phyloP scores from a whole-genome alignment of 2,888 invertebrate species.

The Hybos culiciformis region DNA sequence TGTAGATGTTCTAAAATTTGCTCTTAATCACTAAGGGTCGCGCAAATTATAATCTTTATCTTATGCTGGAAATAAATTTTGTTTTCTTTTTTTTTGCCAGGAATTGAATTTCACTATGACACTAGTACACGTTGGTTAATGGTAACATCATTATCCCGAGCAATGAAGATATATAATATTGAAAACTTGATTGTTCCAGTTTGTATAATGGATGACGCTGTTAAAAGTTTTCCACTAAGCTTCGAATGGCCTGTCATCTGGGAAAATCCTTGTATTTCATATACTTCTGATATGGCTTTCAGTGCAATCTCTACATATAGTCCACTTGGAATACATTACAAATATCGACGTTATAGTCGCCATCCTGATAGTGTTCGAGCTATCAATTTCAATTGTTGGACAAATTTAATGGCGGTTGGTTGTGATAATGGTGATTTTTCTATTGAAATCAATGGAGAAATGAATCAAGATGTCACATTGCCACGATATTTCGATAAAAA shows the following conservation, averaged over 20 bases:
- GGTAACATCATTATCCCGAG: conserved; percentile 17
- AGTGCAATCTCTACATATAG: conserved; percentile 16
- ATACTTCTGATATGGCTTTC: conserved; percentile 8
- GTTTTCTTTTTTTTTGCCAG: conserved; percentile 15
- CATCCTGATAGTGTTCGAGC: conserved; percentile 18
- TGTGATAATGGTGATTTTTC: conserved; percentile 26
- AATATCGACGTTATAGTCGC: conserved; percentile 16
- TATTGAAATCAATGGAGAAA: conserved; percentile 18
- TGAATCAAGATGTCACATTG: conserved; percentile 16
- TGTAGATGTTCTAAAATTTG: no score
- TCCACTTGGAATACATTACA: conserved; percentile 18
- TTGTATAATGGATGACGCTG: conserved; percentile 16
- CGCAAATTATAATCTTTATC: no score
- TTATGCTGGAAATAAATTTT: no score
- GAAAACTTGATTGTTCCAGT: conserved; percentile 20
- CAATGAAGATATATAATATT: conserved; percentile 24
- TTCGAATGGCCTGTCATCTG: conserved; percentile 29
- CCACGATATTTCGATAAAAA: conserved; percentile 1
- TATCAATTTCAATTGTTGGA: conserved; percentile 21
- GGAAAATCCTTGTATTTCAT: conserved; percentile 20
- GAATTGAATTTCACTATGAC: conserved; percentile 29
- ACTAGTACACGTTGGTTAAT: conserved; percentile 27
- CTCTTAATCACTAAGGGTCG: no score
- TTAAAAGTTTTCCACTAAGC: conserved; percentile 17
- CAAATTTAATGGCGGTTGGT: conserved; percentile 17